Base-by-base conservation (phyloP, 1,140 invertebrate species). In the Mesaphorura yosii region DNA sequence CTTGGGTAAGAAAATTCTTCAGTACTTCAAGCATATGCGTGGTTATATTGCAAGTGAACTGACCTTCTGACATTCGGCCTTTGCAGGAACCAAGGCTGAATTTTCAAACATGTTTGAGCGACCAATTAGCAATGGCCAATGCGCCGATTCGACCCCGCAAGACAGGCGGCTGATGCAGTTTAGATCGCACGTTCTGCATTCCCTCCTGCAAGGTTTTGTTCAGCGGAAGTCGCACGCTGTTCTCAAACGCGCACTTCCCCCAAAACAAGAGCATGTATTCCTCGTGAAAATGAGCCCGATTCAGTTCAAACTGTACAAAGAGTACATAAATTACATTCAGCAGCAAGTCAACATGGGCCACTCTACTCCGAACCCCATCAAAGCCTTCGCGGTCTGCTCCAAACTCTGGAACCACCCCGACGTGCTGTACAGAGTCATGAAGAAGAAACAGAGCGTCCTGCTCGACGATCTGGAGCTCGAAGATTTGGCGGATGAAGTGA, bases 391-490 rank as follows among this genome's bases (percentile, higher is more conserved):
- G 37, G 89, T 98, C 47, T 97, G 94, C 69, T 96, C 92, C 67
- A 98, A 98, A 80, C 98, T 99, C 60, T 98, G 94, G 93, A 98
- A 98, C 68, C 95, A 98, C 74, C 94, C 95, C 0, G 95, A 98
- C 72, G 85, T 98, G 44, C 68, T 98, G 27, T 92, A 91, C 66
- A 84, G 92, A 67, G 53, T 55, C 14, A 50, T 55, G 7, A 71
- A 64, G 46, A 59, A 59, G 34, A 55, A 62, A 25, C 31, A 56
- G 27, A 48, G 50, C 22, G 19, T 62, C 14, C 34, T 59, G 12
- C n/a, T n/a, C n/a, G 80, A 88, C 62, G 92, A 95, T 74, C 78
- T 94, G 59, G 91, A 95, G 72, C 75, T 94, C 63, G 90, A 94
- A 55, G 70, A 72, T 67, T 79, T 80, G 59, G 81, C 82, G 54